Evolutionary conservation across 2,888 invertebrate genomes (phyloP).

Genomic region (Noctua janthe): DNA sequence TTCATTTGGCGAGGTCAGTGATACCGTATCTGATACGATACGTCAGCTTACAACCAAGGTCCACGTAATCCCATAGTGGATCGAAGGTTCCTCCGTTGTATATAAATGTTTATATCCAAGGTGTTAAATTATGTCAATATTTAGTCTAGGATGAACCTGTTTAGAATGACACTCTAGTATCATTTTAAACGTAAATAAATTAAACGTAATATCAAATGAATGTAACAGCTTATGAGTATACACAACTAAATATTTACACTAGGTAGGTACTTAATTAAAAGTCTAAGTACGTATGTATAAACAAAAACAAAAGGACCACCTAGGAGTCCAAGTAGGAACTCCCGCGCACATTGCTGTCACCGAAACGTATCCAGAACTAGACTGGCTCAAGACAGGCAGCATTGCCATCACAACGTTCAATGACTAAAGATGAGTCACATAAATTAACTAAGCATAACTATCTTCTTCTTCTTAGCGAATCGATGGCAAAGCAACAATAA

Average conservation of each 20-base stretch:
- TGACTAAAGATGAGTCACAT: not conserved
- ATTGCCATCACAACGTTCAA: not conserved
- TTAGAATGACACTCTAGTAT: too few relatives aligned
- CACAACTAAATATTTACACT: not conserved
- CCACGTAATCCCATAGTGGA: slow-evolving; percentile 19
- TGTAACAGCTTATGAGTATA: not conserved
- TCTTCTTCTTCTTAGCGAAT: too few relatives aligned
- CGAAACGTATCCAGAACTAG: not conserved
- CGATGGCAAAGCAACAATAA: too few relatives aligned
- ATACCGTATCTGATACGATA: slow-evolving; percentile 45
- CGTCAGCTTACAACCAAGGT: slow-evolving; percentile 44
- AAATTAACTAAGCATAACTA: too few relatives aligned
- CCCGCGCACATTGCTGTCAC: not conserved
- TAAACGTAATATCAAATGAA: not conserved
- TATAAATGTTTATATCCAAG: slow-evolving; percentile 16
- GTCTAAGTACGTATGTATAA: not conserved
- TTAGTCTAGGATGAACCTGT: not conserved
- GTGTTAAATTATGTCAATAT: slow-evolving; percentile 11
- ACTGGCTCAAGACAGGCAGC: not conserved
- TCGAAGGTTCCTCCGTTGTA: slow-evolving; percentile 38
- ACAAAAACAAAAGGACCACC: not conserved
- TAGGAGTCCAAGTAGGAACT: not conserved
- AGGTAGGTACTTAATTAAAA: not conserved
- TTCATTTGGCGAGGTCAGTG: slow-evolving; percentile 38
- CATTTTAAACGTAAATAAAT: not conserved